A percentile compares a stretch with the other conserved stretches of the same genome.
Conservation (phyloP, 2,113 vertebrate genomes). For the Hiodon tergisus region DNA sequence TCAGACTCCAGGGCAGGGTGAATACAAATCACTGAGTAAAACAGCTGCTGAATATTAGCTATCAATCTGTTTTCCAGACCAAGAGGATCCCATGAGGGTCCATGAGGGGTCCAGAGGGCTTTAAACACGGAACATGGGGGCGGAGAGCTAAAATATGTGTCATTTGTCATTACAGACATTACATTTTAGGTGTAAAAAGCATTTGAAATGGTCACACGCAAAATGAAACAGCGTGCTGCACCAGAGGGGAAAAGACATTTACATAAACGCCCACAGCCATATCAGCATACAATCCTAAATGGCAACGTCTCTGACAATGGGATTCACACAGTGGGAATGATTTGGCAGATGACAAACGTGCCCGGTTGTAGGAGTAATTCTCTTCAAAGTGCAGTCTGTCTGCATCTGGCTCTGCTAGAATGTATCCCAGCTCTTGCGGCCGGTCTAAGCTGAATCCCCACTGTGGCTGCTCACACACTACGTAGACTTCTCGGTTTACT, state of each 20-base stretch:
- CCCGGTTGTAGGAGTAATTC: too few relatives aligned
- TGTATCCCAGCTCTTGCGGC: conserved; percentile 29
- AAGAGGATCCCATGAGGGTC: too few relatives aligned
- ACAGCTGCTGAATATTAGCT: conserved; percentile 30
- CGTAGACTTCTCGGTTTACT: conserved; percentile 58
- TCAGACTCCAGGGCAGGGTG: conserved; percentile 5
- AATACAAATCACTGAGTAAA: conserved; percentile 22
- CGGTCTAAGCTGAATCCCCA: conserved; percentile 13
- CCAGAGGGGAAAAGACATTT: not conserved
- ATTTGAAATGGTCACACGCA: too few relatives aligned
- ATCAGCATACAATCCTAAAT: not conserved
- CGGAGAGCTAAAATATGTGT: conserved; percentile 10
- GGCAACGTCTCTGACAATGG: too few relatives aligned
- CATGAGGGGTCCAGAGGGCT: conserved; percentile 17
- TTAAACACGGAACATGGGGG: conserved; percentile 10
- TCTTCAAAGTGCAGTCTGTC: not conserved
- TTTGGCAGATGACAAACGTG: too few relatives aligned
- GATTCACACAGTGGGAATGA: too few relatives aligned
- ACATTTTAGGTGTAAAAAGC: not conserved
- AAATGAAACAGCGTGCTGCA: too few relatives aligned
- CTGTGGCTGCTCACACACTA: conserved; percentile 29
- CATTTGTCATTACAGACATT: not conserved
- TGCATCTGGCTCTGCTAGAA: conserved; percentile 22
- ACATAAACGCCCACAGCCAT: not conserved
- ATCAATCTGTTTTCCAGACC: conserved; percentile 27